phyloP scores from a whole-genome alignment of 2,113 vertebrate species.

The Brachirus orientalis region DNA sequence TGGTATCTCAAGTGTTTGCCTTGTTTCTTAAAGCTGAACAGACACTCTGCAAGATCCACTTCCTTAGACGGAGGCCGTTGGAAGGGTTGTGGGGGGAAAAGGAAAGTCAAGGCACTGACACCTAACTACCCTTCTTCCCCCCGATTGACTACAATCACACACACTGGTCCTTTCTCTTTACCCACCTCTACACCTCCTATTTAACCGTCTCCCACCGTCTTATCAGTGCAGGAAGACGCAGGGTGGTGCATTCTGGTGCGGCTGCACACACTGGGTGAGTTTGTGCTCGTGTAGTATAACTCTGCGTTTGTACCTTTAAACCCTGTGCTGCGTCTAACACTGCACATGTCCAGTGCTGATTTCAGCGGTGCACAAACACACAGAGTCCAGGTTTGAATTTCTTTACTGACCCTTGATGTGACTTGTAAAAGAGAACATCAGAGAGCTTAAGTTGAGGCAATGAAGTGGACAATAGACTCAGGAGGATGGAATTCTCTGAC shows the following conservation, averaged over 20 bases:
- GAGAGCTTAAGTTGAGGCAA: constrained; percentile 45
- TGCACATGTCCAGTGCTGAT: background rate
- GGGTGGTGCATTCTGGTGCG: constrained; percentile 68
- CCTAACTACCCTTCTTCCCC: constrained; percentile 39
- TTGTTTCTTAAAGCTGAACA: constrained; percentile 69
- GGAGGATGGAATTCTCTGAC: constrained; percentile 83
- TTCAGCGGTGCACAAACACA: background rate
- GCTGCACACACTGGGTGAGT: constrained; percentile 50
- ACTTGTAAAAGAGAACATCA: constrained; percentile 19
- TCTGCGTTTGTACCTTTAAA: constrained; percentile 14
- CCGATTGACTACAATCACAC: too few species aligned
- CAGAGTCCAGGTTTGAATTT: background rate
- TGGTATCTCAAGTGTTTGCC: constrained; percentile 65
- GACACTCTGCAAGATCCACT: constrained; percentile 71
- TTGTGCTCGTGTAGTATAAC: constrained; percentile 31
- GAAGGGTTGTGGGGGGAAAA: constrained; percentile 38
- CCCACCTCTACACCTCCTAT: constrained; percentile 30
- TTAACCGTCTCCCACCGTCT: constrained; percentile 71
- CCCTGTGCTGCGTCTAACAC: background rate
- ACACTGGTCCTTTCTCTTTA: constrained; percentile 28
- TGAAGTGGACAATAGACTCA: constrained; percentile 77
- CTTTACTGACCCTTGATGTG: background rate
- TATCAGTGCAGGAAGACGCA: constrained; percentile 83
- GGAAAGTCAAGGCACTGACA: constrained; percentile 75
- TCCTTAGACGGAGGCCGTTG: constrained; percentile 75